Percentiles rank a stretch among this genome's conserved stretches.
Conservation (phyloP, 2,888 invertebrate genomes). For the Rhodophaea formosa region DNA sequence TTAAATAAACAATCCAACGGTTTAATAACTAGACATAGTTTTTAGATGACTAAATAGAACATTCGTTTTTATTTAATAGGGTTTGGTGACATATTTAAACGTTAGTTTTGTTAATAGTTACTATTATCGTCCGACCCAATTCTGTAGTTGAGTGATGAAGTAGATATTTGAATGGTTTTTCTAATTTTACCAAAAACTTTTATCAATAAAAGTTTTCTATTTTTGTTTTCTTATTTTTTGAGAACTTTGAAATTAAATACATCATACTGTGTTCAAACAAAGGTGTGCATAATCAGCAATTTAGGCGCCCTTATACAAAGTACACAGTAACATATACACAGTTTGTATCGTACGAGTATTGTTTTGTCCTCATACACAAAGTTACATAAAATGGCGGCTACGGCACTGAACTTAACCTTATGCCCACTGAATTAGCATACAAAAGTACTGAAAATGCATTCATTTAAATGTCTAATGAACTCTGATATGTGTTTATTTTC, state of each 20-base stretch:
- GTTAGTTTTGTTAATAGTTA: conserved; percentile 62
- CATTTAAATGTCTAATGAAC: conserved; percentile 69
- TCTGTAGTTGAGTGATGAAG: conserved; percentile 50
- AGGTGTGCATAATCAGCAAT: background rate
- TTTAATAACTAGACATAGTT: no score
- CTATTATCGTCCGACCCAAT: conserved; percentile 60
- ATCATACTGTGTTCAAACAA: background rate
- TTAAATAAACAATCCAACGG: no score
- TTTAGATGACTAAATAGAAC: background rate
- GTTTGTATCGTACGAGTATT: conserved; percentile 29
- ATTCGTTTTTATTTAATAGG: background rate
- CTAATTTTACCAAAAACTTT: conserved; percentile 27
- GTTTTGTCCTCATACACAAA: conserved; percentile 40
- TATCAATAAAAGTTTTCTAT: background rate
- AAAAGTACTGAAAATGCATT: conserved; percentile 74
- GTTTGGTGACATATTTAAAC: conserved; percentile 52
- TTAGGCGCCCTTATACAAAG: background rate
- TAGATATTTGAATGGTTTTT: conserved; percentile 37
- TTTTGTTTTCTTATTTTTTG: no score
- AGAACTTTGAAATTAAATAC: background rate
- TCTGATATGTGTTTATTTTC: conserved; percentile 45
- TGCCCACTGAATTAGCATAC: conserved; percentile 69
- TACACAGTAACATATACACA: background rate
- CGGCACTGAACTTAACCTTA: conserved; percentile 79
- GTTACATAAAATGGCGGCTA: conserved; percentile 53